Base-by-base conservation (phyloP, 2,888 invertebrate species). In the Eumacrocentrus americanus region DNA sequence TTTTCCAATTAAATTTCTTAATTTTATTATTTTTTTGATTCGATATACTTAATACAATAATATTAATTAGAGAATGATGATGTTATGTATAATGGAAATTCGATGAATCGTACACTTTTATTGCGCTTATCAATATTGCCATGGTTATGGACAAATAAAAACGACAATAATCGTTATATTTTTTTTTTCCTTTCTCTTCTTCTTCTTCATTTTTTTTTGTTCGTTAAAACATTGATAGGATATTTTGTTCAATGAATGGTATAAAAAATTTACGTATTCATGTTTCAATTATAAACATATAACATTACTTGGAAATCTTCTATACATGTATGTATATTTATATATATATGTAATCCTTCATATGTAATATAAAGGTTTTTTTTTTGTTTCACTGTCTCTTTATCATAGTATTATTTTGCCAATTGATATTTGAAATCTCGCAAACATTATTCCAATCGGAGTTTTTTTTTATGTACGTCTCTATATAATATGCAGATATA, bases 71-170 rank as follows among this genome's bases (percentile, higher is more conserved):
- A 68, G 62, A 67, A 65, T 65, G 65, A 64, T 62, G 66, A 67
- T 67, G 65, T 66, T 67, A 67, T 66, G 54, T 67, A 67, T 67
- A 66, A 67, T 67, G 67, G 63, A 64, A 63, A 65, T 65, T 66
- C 62, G 64, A 67, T 67, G 64, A 64, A 64, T 59, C 46, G 29
- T 58, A 37, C n/a, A 40, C 37, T 16, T 48, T 66, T 66, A 66
- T 64, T 66, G 61, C 67, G 53, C 61, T 64, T 62, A 67, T 61
- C 56, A 58, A 65, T 65, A 67, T 64, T 66, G 64, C 63, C 61
- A 61, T 59, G 50, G 38, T 53, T 60, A 61, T 60, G 65, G 59
- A 64, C 63, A 63, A 60, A 64, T 57, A 61, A n/a, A n/a, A 63
- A 60, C 42, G 62, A 66, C 63, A 61, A 63, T 60, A 48, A 57